Evolutionary conservation across 2,113 vertebrate genomes (phyloP), one percentile per base, ranked within the genome.

Genomic region (Neolamprologus variostigma): DNA sequence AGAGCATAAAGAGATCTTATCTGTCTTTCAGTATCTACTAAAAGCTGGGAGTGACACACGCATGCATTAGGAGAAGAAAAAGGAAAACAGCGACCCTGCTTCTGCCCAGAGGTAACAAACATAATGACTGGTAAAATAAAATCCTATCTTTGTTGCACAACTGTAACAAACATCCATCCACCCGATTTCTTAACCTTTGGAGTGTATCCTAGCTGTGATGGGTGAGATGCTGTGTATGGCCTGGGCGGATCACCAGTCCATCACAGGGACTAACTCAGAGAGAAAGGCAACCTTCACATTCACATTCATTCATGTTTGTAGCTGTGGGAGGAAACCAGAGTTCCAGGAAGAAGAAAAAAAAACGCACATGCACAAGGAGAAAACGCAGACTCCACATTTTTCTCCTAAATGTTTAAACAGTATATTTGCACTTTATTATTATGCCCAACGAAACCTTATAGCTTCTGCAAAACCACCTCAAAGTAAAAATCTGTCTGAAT

Each of bases 321-420:
- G 40, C 40, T 73, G 66, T 73, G 21, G 68, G 71, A 76, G 9
- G 71, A 78, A 78, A 50, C 71, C 23, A 50, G 23, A 78, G 71
- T 12, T 76, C 42, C 71, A 0, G 71, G 9, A 47, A 47, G 9
- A 19, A 47, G 6, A 66, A 37, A 21, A 37, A 21, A 21, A 40
- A 2, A 3, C 7, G 1, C 42, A 50, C 26, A 50, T 4, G 73
- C 6, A n/a, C 45, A 31, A 50, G 73, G 26, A 31, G 26, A 78
- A 78, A 12, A 78, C 0, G 3, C 45, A 78, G 14, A 78, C 26
- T 50, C 71, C 0, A 50, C 16, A 47, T 76, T 47, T 76, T 47
- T 45, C 23, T 2, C 23, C 42, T 8, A 50, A 78, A 50, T 78
- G 1, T 50, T 31, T 19, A 78, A 78, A 78, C 3, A 31, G 45